Conservation (phyloP, 2,888 invertebrate genomes). For the Oligia strigilis region DNA sequence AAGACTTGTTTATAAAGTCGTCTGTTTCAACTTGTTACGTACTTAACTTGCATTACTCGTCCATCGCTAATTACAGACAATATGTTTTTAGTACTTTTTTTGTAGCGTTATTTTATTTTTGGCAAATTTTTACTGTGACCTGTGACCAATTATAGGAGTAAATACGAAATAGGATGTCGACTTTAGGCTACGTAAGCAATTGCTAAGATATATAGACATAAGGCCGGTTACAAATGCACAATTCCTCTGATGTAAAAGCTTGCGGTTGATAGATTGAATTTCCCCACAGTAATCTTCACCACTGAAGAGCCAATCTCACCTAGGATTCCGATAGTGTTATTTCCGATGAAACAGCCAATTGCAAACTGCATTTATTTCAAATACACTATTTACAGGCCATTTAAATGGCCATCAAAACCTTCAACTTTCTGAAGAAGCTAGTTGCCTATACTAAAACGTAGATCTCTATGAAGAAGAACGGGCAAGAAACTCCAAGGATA, state of each 20-base stretch:
- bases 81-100: slow-evolving; percentile 11
- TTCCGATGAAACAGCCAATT: not conserved
- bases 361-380: not conserved
- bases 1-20: slow-evolving; percentile 15
- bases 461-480: too few species aligned
- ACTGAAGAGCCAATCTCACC: not conserved
- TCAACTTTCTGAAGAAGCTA: too few species aligned
- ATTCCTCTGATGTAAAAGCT: not conserved
- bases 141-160: not conserved
- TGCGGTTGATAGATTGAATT: too few species aligned
- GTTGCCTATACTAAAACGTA: too few species aligned
- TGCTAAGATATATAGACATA: too few species aligned
- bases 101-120: not conserved
- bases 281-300: not conserved
- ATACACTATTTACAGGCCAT: not conserved
- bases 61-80: not conserved
- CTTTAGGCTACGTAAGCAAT: not conserved
- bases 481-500: too few species aligned
- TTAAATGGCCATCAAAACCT: not conserved
- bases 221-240: not conserved
- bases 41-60: not conserved
- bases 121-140: not conserved
- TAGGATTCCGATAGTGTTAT: too few species aligned
- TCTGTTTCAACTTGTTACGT: not conserved
- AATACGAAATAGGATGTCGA: not conserved